phyloP scores from a whole-genome alignment of 2,888 invertebrate genomes.

The Vanessa cardui region DNA sequence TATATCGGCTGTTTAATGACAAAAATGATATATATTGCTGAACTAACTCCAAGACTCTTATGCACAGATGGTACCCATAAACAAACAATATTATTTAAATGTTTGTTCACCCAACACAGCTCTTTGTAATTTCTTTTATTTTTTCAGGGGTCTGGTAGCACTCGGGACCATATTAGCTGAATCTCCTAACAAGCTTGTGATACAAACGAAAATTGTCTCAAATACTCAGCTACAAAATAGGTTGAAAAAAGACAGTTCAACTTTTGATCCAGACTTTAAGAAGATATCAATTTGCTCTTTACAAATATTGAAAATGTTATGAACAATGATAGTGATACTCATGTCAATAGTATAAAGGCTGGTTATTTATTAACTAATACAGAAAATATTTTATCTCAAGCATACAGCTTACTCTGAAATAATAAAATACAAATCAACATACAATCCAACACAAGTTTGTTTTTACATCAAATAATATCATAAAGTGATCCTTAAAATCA shows the following conservation, averaged over 20 bases:
- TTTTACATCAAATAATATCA: background rate
- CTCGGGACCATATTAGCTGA: conserved; percentile 87
- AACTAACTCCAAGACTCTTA: no score
- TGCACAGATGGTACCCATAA: no score
- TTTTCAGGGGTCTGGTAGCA: conserved; percentile 87
- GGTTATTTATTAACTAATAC: conserved; percentile 25
- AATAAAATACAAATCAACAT: background rate
- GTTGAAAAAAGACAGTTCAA: conserved; percentile 65
- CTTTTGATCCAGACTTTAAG: conserved; percentile 58
- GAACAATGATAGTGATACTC: conserved; percentile 42
- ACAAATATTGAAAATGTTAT: conserved; percentile 72
- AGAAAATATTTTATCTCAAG: background rate
- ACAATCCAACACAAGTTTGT: background rate
- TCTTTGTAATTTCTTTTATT: conserved; percentile 12
- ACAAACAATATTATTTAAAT: no score
- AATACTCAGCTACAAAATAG: conserved; percentile 62
- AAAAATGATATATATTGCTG: no score
- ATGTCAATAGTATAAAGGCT: conserved; percentile 26
- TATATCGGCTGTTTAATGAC: no score
- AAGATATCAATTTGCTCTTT: conserved; percentile 70
- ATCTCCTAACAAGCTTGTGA: conserved; percentile 66
- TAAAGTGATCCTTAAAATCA: conserved; percentile 8
- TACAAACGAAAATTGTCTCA: conserved; percentile 69
- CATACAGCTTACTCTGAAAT: background rate
- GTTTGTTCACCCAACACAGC: no score